These are phyloP conservation scores for Psittacula echo DNA, from an alignment of 2,797 vertebrate species.

Conservation along the genomic window DNA sequence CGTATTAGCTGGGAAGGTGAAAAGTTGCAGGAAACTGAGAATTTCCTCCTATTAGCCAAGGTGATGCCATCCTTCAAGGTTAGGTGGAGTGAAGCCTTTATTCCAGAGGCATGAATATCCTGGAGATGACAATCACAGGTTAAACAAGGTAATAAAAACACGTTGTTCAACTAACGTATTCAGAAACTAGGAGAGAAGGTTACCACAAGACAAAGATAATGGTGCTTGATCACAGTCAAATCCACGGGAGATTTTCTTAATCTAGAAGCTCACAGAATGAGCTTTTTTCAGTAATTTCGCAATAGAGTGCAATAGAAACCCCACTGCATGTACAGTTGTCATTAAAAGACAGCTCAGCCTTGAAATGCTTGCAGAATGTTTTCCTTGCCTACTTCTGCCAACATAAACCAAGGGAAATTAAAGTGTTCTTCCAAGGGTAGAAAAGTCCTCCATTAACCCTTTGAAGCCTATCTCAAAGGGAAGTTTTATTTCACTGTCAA, in stretches of 20 bases:
- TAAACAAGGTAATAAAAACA: not conserved
- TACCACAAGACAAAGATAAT: not conserved
- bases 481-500: not conserved
- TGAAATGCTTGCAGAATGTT: not conserved
- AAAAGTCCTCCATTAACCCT: not conserved
- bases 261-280: not conserved
- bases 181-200: not conserved
- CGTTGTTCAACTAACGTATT: not conserved
- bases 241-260: not conserved
- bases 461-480: not conserved
- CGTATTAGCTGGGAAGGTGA: conserved; percentile 61
- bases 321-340: not conserved
- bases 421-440: not conserved
- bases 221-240: not conserved
- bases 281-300: not conserved
- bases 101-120: conserved; percentile 36
- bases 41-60: conserved; percentile 40
- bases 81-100: conserved; percentile 57
- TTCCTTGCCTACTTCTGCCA: not conserved
- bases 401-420: not conserved
- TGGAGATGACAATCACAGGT: not conserved
- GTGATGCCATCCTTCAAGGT: conserved; percentile 50
- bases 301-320: not conserved
- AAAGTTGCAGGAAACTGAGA: conserved; percentile 68
- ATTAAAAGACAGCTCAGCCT: not conserved